Conservation (phyloP, 2,797 vertebrate genomes). For the Coranthus polyacanthus region DNA sequence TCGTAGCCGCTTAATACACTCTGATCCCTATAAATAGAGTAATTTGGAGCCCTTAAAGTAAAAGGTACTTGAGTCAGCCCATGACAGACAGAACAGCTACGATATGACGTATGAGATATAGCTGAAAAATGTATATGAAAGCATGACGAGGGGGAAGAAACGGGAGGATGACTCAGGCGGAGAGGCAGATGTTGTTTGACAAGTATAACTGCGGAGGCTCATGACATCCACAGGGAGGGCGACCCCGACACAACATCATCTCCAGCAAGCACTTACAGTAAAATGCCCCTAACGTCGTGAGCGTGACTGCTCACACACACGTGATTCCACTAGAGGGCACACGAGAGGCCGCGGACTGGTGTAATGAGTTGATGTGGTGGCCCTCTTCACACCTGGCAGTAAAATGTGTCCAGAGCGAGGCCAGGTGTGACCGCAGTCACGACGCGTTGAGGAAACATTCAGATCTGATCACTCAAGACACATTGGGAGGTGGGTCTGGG, state of each 20-base stretch:
- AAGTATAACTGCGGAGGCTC: constrained; percentile 55
- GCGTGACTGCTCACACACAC: too few species aligned
- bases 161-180: constrained; percentile 17
- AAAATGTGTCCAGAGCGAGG: too few species aligned
- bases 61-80: constrained; percentile 2
- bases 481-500: too few species aligned
- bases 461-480: too few species aligned
- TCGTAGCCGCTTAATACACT: neutral
- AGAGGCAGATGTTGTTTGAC: constrained; percentile 65
- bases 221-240: constrained; percentile 3
- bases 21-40: constrained; percentile 14
- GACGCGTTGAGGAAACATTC: too few species aligned
- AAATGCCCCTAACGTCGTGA: too few species aligned
- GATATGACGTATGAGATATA: constrained; percentile 9
- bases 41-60: constrained; percentile 4
- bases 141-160: neutral
- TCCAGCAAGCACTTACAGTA: constrained; percentile 6
- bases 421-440: too few species aligned
- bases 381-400: too few species aligned
- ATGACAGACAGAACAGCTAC: neutral
- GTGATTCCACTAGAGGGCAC: too few species aligned
- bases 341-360: too few species aligned
- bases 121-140: constrained; percentile 14
- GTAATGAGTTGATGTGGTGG: too few species aligned
- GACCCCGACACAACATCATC: neutral